Evolutionary conservation across 2,888 invertebrate species (phyloP), one percentile per base, ranked within the genome.

Genomic region (Suillia variegata): DNA sequence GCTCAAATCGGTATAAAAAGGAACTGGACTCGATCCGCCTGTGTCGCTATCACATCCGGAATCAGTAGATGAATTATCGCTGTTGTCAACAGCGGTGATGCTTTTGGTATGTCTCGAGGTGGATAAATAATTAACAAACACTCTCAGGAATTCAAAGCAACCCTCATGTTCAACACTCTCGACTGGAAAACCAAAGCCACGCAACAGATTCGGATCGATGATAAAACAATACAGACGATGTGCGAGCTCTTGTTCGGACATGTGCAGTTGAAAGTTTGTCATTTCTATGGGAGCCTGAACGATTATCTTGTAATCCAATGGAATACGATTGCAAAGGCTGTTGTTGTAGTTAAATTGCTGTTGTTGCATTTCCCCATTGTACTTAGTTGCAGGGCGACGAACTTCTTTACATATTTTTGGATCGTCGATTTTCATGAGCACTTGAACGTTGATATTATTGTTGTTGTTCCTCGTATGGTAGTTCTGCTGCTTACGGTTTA

Each of bases 101-200:
- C 63, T 58, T 1, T 2, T 4, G 15, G 49, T 20, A 2, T 2
- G 2, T 8, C 5, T 48, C n/a, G n/a, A n/a, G n/a, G n/a, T n/a
- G n/a, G n/a, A n/a, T n/a, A n/a, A n/a, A n/a, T n/a, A n/a, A n/a
- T n/a, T n/a, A n/a, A n/a, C n/a, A n/a, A n/a, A n/a, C n/a, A n/a
- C n/a, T n/a, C n/a, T n/a, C n/a, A n/a, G n/a, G 51, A 82, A 79
- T 67, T 89, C 85, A 5, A 87, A 88, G 69, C 85, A 84, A 38
- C 86, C 87, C 2, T 87, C 87, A 65, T 85, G 84, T 10, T 84
- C 78, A 52, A 84, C 84, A 64, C 87, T 86, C 70, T 89, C 88
- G 6, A 90, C 83, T 0, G 93, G 93, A 73, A 88, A 93, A 1
- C 93, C 92, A 64, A 89, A 84, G 12, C 85, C 84, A 67, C 87